phyloP scores from a whole-genome alignment of 2,888 invertebrate species.

The Aporophyla nigra region DNA sequence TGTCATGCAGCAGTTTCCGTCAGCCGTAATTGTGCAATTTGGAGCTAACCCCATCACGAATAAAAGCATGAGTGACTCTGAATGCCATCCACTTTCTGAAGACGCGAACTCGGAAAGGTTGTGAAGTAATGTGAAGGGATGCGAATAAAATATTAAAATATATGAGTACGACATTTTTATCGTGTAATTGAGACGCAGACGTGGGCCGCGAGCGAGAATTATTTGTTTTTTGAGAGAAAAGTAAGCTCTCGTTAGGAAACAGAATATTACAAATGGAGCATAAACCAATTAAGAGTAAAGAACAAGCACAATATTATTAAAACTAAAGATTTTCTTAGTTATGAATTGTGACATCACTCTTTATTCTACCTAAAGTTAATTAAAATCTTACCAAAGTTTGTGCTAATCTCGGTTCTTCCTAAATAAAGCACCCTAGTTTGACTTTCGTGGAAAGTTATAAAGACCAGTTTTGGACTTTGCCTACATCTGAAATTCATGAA shows the following conservation, averaged over 20 bases:
- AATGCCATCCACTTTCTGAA: conserved; percentile 38
- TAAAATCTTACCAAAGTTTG: conserved; percentile 59
- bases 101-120: conserved; percentile 30
- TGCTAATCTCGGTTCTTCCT: conserved; percentile 55
- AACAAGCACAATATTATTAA: conserved; percentile 4
- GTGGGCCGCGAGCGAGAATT: conserved; percentile 13
- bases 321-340: conserved; percentile 33
- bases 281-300: conserved; percentile 2
- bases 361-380: conserved; percentile 57
- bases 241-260: conserved; percentile 6
- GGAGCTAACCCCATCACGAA: conserved; percentile 8
- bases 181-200: conserved; percentile 51
- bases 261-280: conserved; percentile 11
- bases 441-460: conserved; percentile 50
- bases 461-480: conserved; percentile 44
- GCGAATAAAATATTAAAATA: conserved; percentile 52
- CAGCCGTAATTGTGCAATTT: conserved; percentile 21
- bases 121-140: conserved; percentile 35
- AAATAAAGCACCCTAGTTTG: conserved; percentile 63
- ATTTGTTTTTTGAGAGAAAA: conserved; percentile 24
- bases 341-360: conserved; percentile 48
- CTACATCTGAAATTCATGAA: conserved; percentile 59
- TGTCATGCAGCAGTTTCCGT: background rate
- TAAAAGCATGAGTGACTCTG: conserved; percentile 37
- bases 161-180: conserved; percentile 45